Conservation (phyloP, 2,113 vertebrate species). For the Lota lota region DNA sequence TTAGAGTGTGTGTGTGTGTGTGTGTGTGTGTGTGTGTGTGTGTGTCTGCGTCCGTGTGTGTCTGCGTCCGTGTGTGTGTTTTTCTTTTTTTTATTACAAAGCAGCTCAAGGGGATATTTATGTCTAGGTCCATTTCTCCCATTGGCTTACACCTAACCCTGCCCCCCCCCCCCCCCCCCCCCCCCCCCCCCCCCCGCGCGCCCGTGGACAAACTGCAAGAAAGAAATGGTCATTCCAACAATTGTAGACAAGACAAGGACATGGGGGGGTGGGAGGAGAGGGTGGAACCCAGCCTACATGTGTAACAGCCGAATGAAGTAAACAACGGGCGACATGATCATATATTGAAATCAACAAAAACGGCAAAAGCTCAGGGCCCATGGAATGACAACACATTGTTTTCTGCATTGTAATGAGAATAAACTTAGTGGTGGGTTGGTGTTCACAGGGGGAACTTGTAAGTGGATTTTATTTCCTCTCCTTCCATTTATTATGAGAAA, state of each 20-base stretch:
- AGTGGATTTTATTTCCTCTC: slow-evolving; percentile 56
- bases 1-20: neutral
- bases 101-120: slow-evolving; percentile 69
- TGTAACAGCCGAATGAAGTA: slow-evolving; percentile 50
- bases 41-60: slow-evolving; percentile 42
- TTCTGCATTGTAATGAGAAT: slow-evolving; percentile 42
- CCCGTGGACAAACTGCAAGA: no score
- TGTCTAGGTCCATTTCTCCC: slow-evolving; percentile 68
- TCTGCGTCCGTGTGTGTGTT: slow-evolving; percentile 18
- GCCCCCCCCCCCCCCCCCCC: slow-evolving; percentile 44
- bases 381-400: slow-evolving; percentile 40
- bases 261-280: no score
- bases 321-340: slow-evolving; percentile 44
- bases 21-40: slow-evolving; percentile 12
- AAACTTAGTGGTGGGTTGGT: neutral
- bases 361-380: slow-evolving; percentile 10
- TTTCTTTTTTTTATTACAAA: slow-evolving; percentile 61
- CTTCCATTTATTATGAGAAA: slow-evolving; percentile 63
- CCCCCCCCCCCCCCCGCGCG: slow-evolving; percentile 42
- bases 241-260: no score
- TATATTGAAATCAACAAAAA: slow-evolving; percentile 36
- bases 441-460: slow-evolving; percentile 11
- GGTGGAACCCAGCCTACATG: no score
- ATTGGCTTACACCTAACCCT: slow-evolving; percentile 62
- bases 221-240: no score